These are phyloP conservation scores for Spilogale gracilis DNA, from an alignment of 2,113 vertebrate species.

Conservation along the genomic window DNA sequence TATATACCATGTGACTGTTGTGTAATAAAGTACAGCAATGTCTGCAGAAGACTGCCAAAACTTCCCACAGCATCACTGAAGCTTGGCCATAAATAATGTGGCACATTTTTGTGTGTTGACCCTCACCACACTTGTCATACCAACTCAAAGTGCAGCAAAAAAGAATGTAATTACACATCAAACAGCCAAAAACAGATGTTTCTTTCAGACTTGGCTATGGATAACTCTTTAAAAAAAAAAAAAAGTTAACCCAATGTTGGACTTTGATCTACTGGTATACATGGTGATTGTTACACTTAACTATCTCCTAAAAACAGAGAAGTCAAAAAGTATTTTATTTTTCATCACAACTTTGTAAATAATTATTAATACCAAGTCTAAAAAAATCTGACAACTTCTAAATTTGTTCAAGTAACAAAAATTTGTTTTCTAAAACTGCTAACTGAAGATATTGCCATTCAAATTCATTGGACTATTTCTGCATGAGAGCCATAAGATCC, in stretches of 20 bases:
- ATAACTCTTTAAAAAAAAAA: background rate
- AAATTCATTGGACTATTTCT: constrained; percentile 58
- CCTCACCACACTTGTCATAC: background rate
- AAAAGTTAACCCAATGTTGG: background rate
- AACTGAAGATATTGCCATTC: constrained; percentile 41
- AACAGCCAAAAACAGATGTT: background rate
- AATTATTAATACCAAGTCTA: background rate
- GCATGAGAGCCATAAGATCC: background rate
- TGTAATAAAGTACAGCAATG: background rate
- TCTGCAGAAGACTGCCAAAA: background rate
- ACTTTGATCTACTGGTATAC: background rate
- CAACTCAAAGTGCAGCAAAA: background rate
- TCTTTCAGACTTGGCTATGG: background rate
- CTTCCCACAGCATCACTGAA: background rate
- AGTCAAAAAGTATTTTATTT: background rate
- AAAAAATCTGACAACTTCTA: constrained; percentile 37
- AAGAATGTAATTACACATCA: background rate
- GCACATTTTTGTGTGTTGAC: background rate
- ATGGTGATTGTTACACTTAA: background rate
- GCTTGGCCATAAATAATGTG: background rate
- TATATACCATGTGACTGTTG: rapidly evolving
- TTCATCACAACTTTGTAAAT: background rate
- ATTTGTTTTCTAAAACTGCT: background rate
- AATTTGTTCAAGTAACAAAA: background rate
- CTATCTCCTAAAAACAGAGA: background rate